Percentiles rank a stretch among this genome's conserved stretches.
phyloP scores from a whole-genome alignment of 2,113 vertebrate species.

The Craseonycteris thonglongyai region DNA sequence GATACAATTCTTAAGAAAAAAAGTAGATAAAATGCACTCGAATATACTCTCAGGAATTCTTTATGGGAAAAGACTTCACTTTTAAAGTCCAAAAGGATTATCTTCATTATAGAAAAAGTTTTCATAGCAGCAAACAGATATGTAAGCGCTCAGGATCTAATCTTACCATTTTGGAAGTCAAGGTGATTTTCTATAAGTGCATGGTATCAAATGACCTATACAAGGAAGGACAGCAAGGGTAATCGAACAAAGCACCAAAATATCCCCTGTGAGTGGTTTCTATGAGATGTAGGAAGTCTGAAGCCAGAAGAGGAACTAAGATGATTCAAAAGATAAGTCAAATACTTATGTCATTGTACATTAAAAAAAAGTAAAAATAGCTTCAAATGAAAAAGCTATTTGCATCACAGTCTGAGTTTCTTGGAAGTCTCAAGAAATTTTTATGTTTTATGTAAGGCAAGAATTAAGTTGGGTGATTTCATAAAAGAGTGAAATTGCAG shows the following conservation, averaged over 20 bases:
- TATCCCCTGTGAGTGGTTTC: neutral
- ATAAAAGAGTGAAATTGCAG: neutral
- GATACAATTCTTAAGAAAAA: constrained; percentile 13
- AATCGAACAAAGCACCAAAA: neutral
- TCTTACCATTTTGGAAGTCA: neutral
- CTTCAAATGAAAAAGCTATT: neutral
- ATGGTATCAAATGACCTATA: neutral
- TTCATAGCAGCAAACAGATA: neutral
- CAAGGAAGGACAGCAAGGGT: neutral
- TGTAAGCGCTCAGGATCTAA: neutral
- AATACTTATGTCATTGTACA: neutral
- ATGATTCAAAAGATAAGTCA: neutral
- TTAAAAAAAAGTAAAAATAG: neutral
- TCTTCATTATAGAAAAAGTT: neutral
- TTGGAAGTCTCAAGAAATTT: neutral
- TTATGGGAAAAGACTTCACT: neutral
- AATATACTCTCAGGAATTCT: neutral
- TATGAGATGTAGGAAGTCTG: neutral
- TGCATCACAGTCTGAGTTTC: neutral
- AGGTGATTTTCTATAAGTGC: neutral
- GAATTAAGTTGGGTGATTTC: neutral
- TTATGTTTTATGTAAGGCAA: neutral
- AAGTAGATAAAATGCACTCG: constrained; percentile 8
- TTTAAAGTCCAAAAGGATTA: constrained; percentile 22
- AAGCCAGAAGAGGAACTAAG: neutral